Conservation (phyloP, 2,797 vertebrate species). For the Pristis pectinata region DNA sequence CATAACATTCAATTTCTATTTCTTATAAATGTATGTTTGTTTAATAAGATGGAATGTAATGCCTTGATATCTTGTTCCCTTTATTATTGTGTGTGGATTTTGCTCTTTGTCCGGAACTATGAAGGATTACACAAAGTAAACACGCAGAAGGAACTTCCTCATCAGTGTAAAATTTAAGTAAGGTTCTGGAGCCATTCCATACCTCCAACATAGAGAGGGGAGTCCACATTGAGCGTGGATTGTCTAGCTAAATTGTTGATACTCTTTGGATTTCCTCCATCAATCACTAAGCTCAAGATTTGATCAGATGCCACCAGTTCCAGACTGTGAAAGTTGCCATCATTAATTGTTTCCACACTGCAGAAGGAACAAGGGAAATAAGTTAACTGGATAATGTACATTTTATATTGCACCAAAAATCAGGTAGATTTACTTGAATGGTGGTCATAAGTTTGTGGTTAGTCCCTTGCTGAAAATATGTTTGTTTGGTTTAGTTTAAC, state of each 20-base stretch:
- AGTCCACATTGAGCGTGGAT: slow-evolving; percentile 79
- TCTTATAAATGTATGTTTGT: not conserved
- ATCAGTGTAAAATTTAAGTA: not conserved
- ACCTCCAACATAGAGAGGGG: slow-evolving; percentile 92
- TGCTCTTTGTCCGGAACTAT: not conserved
- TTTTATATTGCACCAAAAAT: not conserved
- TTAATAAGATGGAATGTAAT: not conserved
- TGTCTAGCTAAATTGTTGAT: slow-evolving; percentile 86
- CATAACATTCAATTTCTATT: not conserved
- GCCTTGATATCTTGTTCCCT: not conserved
- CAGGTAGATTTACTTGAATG: not conserved
- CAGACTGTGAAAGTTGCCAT: slow-evolving; percentile 90
- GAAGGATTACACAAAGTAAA: slow-evolving; percentile 1
- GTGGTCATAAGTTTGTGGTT: slow-evolving; percentile 40
- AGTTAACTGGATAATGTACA: not conserved
- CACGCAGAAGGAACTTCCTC: not conserved
- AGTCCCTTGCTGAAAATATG: not conserved
- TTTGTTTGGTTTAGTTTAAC: not conserved
- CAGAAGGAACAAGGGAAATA: slow-evolving; percentile 1
- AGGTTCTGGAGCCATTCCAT: slow-evolving; percentile 45
- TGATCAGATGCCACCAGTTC: slow-evolving; percentile 84
- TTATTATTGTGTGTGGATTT: not conserved
- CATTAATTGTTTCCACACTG: slow-evolving; percentile 95
- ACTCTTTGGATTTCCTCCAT: slow-evolving; percentile 86
- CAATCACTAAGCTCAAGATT: slow-evolving; percentile 81